Evolutionary conservation across 1,140 invertebrate genomes (phyloP).

Genomic region (Ceratina japonica): DNA sequence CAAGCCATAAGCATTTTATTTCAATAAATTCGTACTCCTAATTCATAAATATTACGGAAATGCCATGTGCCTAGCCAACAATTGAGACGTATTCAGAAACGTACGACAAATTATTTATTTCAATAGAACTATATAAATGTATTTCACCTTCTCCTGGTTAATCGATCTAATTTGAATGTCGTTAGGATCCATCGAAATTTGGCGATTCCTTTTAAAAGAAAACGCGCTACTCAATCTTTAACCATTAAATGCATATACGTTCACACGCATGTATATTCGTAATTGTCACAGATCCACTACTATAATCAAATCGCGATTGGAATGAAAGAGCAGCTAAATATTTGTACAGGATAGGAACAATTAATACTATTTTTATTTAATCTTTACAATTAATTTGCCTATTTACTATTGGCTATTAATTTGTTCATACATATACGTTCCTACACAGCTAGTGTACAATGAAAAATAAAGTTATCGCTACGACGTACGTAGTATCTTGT

Average conservation of each 20-base stretch:
- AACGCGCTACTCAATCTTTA: conserved; percentile 22
- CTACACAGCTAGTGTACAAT: background rate
- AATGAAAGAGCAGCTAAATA: background rate
- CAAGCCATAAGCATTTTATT: background rate
- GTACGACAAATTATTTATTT: background rate
- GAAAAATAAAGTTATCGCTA: background rate
- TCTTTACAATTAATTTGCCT: background rate
- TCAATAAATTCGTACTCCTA: too few relatives aligned
- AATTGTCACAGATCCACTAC: conserved; percentile 29
- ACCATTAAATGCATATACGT: conserved; percentile 31
- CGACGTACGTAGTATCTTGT: background rate
- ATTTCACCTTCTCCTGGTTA: conserved; percentile 65
- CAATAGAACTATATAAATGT: background rate
- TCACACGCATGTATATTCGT: background rate
- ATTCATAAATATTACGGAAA: too few relatives aligned
- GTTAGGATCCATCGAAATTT: conserved; percentile 54
- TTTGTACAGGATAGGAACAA: background rate
- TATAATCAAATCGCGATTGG: conserved; percentile 34
- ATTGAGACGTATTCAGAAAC: background rate
- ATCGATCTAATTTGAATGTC: conserved; percentile 61
- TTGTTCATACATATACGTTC: too few relatives aligned
- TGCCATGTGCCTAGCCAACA: too few relatives aligned
- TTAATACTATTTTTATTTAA: background rate
- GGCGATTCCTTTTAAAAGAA: conserved; percentile 4
- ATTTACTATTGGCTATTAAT: background rate